Conservation (phyloP, 2,888 invertebrate species). For the Pristionchus maxplancki region DNA sequence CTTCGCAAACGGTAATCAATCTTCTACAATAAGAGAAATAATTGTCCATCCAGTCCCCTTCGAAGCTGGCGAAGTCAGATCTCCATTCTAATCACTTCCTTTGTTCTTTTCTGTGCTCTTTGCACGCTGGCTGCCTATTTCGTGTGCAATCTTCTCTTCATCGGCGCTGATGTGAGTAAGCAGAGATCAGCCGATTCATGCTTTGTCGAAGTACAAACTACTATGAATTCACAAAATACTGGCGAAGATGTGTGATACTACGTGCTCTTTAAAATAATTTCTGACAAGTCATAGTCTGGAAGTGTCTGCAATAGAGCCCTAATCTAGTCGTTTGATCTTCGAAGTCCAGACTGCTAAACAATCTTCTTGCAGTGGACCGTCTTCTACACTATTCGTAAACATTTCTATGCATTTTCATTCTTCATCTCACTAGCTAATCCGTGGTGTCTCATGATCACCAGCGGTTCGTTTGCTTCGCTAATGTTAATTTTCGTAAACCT, state of each 20-base stretch:
- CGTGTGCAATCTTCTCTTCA: slow-evolving; percentile 18
- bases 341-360: neutral
- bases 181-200: neutral
- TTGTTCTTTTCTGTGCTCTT: slow-evolving; percentile 21
- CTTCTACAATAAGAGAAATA: neutral
- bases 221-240: neutral
- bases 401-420: slow-evolving; percentile 7
- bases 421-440: slow-evolving; percentile 11
- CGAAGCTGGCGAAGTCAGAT: neutral
- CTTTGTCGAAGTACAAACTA: neutral
- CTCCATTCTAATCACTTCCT: slow-evolving; percentile 4
- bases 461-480: too few species aligned
- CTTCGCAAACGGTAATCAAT: neutral
- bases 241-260: neutral
- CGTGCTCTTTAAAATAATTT: neutral
- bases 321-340: neutral
- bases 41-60: neutral
- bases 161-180: neutral
- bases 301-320: neutral
- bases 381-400: neutral
- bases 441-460: slow-evolving; percentile 14
- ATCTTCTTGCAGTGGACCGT: neutral
- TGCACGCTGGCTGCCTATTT: neutral
- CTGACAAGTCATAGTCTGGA: neutral
- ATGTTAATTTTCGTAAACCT: neutral